phyloP scores from a whole-genome alignment of 2,888 invertebrate species.

The Philopedon plagiatum region DNA sequence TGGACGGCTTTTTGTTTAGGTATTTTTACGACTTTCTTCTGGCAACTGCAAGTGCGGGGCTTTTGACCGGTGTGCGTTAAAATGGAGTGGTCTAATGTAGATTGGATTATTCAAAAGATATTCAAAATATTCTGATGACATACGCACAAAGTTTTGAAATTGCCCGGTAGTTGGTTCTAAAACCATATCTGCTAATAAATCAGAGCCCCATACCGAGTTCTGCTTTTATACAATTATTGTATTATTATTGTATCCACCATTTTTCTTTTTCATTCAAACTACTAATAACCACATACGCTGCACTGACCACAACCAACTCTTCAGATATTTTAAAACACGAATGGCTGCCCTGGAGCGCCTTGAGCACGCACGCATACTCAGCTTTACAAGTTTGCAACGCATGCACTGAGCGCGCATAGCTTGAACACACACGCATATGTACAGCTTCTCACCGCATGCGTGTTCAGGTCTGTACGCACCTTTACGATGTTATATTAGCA shows the following conservation, averaged over 20 bases:
- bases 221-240: not conserved
- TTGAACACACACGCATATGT: no score
- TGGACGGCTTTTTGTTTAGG: no score
- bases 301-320: not conserved
- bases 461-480: no score
- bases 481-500: no score
- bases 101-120: not conserved
- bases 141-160: not conserved
- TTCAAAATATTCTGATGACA: not conserved
- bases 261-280: not conserved
- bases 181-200: not conserved
- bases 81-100: no score
- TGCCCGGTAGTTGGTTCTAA: slow-evolving; percentile 1
- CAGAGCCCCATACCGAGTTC: not conserved
- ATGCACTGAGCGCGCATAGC: not conserved
- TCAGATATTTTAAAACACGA: not conserved
- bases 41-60: no score
- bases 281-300: not conserved
- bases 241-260: slow-evolving; percentile 2
- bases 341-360: no score
- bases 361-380: not conserved
- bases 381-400: not conserved
- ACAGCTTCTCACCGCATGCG: no score
- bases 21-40: no score
- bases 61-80: no score